Evolutionary conservation across 2,113 vertebrate species (phyloP).

Genomic region (Anthoscopus minutus): DNA sequence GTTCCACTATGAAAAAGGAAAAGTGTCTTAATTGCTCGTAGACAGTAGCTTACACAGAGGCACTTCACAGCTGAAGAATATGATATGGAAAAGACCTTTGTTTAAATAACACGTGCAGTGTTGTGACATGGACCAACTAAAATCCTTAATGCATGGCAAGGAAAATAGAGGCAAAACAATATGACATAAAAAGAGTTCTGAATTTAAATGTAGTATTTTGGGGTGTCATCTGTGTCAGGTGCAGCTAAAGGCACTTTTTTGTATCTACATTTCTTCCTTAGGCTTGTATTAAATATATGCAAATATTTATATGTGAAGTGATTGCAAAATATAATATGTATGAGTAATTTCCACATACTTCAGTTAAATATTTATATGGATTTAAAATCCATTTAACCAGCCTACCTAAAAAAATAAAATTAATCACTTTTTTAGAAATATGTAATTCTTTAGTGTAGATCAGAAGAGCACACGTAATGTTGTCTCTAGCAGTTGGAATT

Average conservation of each 20-base stretch:
- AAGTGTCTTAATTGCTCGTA: slow-evolving; percentile 22
- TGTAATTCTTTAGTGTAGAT: neutral
- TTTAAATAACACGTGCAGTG: neutral
- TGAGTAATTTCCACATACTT: neutral
- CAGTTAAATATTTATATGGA: neutral
- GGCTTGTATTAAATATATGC: neutral
- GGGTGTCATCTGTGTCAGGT: neutral
- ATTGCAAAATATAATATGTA: neutral
- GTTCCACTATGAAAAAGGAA: slow-evolving; percentile 32
- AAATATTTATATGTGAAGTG: neutral
- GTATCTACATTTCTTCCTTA: neutral
- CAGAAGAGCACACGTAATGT: neutral
- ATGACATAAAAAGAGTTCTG: neutral
- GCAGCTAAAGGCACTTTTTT: neutral
- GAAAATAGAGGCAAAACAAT: neutral
- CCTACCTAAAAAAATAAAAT: neutral
- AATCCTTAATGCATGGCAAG: neutral
- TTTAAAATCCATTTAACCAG: neutral
- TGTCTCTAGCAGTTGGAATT: neutral
- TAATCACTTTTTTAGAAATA: neutral
- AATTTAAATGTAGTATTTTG: neutral
- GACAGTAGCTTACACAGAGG: slow-evolving; percentile 25
- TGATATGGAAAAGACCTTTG: slow-evolving; percentile 22
- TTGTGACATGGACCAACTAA: neutral
- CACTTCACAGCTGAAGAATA: slow-evolving; percentile 30